Evolutionary conservation across 2,888 invertebrate genomes (phyloP).

Genomic region (Calephelis perditalis): DNA sequence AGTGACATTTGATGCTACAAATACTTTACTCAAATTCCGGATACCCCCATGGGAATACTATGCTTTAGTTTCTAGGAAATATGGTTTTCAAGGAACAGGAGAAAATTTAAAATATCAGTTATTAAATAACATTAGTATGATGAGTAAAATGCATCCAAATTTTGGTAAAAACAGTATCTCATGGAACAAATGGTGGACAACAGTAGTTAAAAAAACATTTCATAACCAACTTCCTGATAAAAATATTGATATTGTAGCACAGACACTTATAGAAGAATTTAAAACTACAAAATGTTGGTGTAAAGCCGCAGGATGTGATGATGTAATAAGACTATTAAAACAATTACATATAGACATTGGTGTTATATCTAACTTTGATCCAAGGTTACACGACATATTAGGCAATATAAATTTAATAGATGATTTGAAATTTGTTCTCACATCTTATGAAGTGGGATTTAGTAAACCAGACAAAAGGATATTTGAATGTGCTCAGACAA

Average conservation of each 20-base stretch:
- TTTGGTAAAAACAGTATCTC: slow-evolving; percentile 85
- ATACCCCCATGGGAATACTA: slow-evolving; percentile 86
- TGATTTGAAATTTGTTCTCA: slow-evolving; percentile 88
- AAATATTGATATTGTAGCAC: slow-evolving; percentile 61
- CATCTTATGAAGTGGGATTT: slow-evolving; percentile 85
- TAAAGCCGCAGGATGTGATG: slow-evolving; percentile 78
- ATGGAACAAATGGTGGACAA: slow-evolving; percentile 91
- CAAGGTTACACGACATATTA: slow-evolving; percentile 84
- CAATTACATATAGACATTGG: slow-evolving; percentile 77
- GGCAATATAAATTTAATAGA: slow-evolving; percentile 80
- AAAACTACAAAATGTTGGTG: slow-evolving; percentile 86
- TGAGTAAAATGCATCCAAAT: slow-evolving; percentile 86
- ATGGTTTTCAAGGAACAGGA: slow-evolving; percentile 81
- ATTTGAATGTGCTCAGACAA: slow-evolving; percentile 80
- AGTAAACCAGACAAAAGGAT: slow-evolving; percentile 88
- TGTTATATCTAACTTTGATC: slow-evolving; percentile 93
- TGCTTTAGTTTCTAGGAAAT: slow-evolving; percentile 81
- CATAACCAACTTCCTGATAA: slow-evolving; percentile 60
- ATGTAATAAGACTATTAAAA: slow-evolving; percentile 80
- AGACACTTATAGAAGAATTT: slow-evolving; percentile 82
- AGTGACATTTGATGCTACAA: slow-evolving; percentile 93
- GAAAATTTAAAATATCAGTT: slow-evolving; percentile 79
- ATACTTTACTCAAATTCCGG: slow-evolving; percentile 87
- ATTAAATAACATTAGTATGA: slow-evolving; percentile 79
- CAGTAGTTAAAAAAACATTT: slow-evolving; percentile 82